These are phyloP conservation scores for Oceanodroma tethys DNA, from an alignment of 2,113 vertebrate species.

Conservation along the genomic window DNA sequence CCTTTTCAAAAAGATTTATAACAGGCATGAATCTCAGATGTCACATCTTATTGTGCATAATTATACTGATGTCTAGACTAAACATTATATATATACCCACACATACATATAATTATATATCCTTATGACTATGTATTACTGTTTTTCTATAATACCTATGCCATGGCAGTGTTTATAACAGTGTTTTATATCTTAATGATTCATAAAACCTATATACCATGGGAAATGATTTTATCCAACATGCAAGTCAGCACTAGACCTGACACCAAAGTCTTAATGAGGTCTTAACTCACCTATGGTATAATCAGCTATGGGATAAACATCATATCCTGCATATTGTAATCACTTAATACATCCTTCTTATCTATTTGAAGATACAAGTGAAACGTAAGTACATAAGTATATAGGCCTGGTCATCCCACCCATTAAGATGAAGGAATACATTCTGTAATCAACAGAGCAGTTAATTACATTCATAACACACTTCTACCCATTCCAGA, in stretches of 20 bases:
- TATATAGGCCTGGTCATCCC: conserved; percentile 53
- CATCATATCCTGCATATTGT: conserved; percentile 27
- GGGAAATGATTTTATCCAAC: conserved; percentile 63
- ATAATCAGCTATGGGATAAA: conserved; percentile 58
- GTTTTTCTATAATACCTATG: conserved; percentile 50
- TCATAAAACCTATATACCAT: conserved; percentile 62
- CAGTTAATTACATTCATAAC: conserved; percentile 47
- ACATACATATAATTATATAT: conserved; percentile 61
- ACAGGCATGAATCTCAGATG: conserved; percentile 61
- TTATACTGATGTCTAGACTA: conserved; percentile 66
- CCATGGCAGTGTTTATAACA: not conserved
- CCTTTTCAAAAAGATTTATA: conserved; percentile 58
- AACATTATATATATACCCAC: conserved; percentile 65
- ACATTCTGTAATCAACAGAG: conserved; percentile 23
- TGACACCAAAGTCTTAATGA: conserved; percentile 56
- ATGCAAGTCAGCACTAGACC: conserved; percentile 61
- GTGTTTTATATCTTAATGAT: conserved; percentile 53
- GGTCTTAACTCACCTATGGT: conserved; percentile 54
- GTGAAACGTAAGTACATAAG: not conserved
- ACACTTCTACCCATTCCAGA: conserved; percentile 9
- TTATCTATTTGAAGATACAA: conserved; percentile 57
- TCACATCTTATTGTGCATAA: conserved; percentile 67
- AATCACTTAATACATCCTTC: conserved; percentile 44
- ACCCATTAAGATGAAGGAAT: conserved; percentile 60
- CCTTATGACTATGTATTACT: conserved; percentile 65